phyloP scores from a whole-genome alignment of 2,113 vertebrate genomes.

The Sturnus vulgaris region DNA sequence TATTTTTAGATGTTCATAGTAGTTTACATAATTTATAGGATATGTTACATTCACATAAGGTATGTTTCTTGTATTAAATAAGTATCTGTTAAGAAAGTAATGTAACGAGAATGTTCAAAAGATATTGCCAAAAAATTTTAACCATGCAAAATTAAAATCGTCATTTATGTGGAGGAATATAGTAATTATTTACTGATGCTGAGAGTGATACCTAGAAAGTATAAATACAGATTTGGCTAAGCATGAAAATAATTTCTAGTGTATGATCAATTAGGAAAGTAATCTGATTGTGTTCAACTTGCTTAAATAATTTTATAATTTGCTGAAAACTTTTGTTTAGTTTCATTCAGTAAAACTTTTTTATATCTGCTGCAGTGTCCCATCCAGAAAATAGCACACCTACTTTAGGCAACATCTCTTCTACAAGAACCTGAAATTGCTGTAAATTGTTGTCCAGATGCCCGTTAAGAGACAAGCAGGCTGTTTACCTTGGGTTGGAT shows the following conservation, averaged over 20 bases:
- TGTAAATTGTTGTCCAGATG: neutral
- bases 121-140: neutral
- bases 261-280: neutral
- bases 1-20: neutral
- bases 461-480: neutral
- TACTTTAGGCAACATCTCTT: neutral
- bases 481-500: neutral
- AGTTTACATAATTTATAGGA: neutral
- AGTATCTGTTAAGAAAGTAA: neutral
- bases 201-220: neutral
- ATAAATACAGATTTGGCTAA: neutral
- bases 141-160: neutral
- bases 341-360: neutral
- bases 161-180: neutral
- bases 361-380: neutral
- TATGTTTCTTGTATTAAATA: neutral
- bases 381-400: neutral
- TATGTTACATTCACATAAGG: neutral
- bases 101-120: neutral
- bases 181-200: neutral
- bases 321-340: neutral
- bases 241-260: neutral
- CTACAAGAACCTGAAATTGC: neutral
- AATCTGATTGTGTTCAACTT: neutral
- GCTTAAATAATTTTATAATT: neutral